Base-by-base conservation (phyloP, 2,113 vertebrate species). In the Forbesichthys agassizii region DNA sequence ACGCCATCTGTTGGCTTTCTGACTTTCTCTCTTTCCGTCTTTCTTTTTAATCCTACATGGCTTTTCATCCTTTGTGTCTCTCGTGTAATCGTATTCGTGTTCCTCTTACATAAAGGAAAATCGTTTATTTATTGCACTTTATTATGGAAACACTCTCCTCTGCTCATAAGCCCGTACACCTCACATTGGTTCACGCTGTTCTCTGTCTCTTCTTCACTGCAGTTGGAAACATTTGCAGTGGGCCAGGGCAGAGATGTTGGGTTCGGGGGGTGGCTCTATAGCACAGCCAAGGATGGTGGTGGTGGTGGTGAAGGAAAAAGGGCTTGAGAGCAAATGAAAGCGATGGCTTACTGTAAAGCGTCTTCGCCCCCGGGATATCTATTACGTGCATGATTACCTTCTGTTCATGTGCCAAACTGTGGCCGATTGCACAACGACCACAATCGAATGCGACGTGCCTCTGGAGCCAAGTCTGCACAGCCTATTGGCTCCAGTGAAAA, bases 371-470 rank as follows among this genome's bases (percentile, higher is more conserved):
- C 67, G 76, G 55, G 74, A 79, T 69, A 80, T 83, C 81, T 68
- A 83, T 85, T 84, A 83, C 77, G 74, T 83, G 87, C 82, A 77
- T 86, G 84, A 86, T 86, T 86, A 83, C 74, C 80, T 82, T 56
- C 72, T 18, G 61, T 67, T 75, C 63, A 9, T 66, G 69, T 74
- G 63, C 13, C 66, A 13, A 66, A 66, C 42, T 4, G 36, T 53
- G 9, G 33, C 27, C 0, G 36, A 77, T 63, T 4, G 3, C 49
- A 3, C 4, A 64, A 61, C 48, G 1, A 13, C 51, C 7, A 60
- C 62, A 65, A 62, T 58, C 56, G 61, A 60, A 74, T 55, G n/a
- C 5, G 61, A 48, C 60, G 4, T 1, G 36, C 64, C 54, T 85
- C 79, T 73, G 75, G 52, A 84, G 65, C 70, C 1, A 69, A 68